Percentiles rank a stretch among this genome's conserved stretches.
Conservation (phyloP, 2,888 invertebrate genomes). For the Drosophila algonquin region DNA sequence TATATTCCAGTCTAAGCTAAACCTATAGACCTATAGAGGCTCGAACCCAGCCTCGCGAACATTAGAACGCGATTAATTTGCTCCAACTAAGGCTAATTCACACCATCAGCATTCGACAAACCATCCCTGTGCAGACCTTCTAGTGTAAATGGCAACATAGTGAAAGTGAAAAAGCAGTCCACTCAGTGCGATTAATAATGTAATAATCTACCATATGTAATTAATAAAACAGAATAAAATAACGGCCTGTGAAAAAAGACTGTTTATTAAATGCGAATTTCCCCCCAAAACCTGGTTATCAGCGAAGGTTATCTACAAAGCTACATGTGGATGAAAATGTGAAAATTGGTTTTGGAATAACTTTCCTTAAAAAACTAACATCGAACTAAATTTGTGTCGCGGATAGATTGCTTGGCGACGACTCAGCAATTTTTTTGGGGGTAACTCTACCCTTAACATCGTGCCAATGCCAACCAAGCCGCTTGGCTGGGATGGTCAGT, state of each 20-base stretch:
- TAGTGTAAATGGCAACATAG: neutral
- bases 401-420: constrained; percentile 29
- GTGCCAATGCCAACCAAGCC: neutral
- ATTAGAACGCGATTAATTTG: constrained; percentile 26
- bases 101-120: constrained; percentile 25
- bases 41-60: constrained; percentile 2
- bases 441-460: neutral
- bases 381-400: constrained; percentile 52
- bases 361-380: constrained; percentile 47
- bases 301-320: constrained; percentile 56
- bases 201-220: constrained; percentile 7
- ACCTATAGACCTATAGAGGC: constrained; percentile 2
- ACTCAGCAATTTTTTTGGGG: constrained; percentile 50
- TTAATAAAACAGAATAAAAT: constrained; percentile 9
- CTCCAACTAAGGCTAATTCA: constrained; percentile 38
- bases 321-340: constrained; percentile 43
- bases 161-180: constrained; percentile 7
- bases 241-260: neutral
- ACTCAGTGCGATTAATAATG: neutral
- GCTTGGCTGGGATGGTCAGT: neutral
- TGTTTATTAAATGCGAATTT: constrained; percentile 11
- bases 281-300: constrained; percentile 25
- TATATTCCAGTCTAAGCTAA: neutral
- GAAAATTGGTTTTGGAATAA: constrained; percentile 56
- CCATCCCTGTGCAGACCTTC: constrained; percentile 11